Conservation (phyloP, 2,888 invertebrate species). For the Aphelenchoides bicaudatus region DNA sequence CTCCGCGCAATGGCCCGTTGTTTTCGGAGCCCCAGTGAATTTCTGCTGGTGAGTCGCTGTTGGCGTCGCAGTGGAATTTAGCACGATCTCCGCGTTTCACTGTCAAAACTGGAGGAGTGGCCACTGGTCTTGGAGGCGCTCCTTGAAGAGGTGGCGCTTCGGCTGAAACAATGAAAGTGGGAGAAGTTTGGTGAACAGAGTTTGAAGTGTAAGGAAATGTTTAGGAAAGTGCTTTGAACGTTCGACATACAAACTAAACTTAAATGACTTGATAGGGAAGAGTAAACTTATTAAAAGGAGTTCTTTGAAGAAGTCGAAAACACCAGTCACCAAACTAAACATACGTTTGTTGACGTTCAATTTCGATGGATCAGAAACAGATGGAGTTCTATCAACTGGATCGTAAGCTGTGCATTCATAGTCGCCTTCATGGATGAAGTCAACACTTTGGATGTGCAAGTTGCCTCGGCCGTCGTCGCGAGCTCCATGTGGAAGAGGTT, state of each 20-base stretch:
- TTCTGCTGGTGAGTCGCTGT: slow-evolving; percentile 48
- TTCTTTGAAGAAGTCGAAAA: background rate
- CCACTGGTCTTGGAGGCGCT: slow-evolving; percentile 52
- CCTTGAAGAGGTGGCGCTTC: slow-evolving; percentile 21
- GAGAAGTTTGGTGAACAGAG: too few relatives aligned
- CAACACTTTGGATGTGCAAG: slow-evolving; percentile 42
- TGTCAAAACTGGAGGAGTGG: slow-evolving; percentile 49
- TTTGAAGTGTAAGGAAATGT: too few relatives aligned
- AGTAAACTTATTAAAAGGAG: slow-evolving; percentile 7
- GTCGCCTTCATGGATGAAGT: slow-evolving; percentile 49
- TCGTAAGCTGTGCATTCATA: slow-evolving; percentile 51
- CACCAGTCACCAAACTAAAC: too few relatives aligned
- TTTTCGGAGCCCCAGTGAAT: slow-evolving; percentile 46
- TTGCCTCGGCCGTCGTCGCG: slow-evolving; percentile 43
- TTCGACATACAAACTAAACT: too few relatives aligned
- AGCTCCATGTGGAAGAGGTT: slow-evolving; percentile 49
- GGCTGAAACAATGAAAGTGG: too few relatives aligned
- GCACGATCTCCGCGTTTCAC: slow-evolving; percentile 50
- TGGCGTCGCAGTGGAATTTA: slow-evolving; percentile 53
- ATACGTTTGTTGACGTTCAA: slow-evolving; percentile 23
- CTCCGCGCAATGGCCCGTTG: slow-evolving; percentile 45
- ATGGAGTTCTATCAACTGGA: slow-evolving; percentile 36
- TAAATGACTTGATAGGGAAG: background rate
- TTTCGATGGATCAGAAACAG: slow-evolving; percentile 26
- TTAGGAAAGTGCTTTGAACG: too few relatives aligned